A percentile compares a stretch with the other conserved stretches of the same genome.
Conservation (phyloP, 1,140 invertebrate species). For the Mizuhopecten yessoensis region DNA sequence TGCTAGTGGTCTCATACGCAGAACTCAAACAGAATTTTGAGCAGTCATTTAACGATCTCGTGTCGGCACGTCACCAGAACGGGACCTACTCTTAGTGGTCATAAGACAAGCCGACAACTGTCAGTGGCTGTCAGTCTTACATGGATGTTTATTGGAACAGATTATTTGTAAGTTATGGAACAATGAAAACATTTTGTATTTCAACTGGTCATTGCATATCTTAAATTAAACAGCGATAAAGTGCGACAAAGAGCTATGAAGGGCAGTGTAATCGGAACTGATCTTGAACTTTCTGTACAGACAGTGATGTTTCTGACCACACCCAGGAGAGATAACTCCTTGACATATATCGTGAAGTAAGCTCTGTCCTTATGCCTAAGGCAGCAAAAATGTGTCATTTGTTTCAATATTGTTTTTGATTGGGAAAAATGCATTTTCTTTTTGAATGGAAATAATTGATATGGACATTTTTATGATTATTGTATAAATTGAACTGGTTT, state of each 20-base stretch:
- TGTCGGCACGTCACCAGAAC: conserved; percentile 72
- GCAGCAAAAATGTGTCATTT: conserved; percentile 27
- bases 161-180: background rate
- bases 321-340: background rate
- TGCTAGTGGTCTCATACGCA: conserved; percentile 96
- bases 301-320: background rate
- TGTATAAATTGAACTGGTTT: conserved; percentile 9
- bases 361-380: conserved; percentile 37
- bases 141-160: background rate
- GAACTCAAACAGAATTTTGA: conserved; percentile 98
- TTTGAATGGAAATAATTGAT: conserved; percentile 16
- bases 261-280: background rate
- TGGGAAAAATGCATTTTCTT: conserved; percentile 20
- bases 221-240: background rate
- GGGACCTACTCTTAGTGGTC: background rate
- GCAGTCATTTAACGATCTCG: conserved; percentile 93
- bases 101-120: background rate
- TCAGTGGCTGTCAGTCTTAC: background rate
- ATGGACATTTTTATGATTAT: conserved; percentile 14
- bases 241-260: background rate
- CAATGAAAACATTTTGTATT: background rate
- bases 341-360: background rate
- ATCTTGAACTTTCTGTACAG: background rate
- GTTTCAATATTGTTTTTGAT: conserved; percentile 35
- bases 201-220: background rate